Evolutionary conservation across 2,113 vertebrate species (phyloP), one percentile per base, ranked within the genome.

Genomic region (Crotalus horridus): DNA sequence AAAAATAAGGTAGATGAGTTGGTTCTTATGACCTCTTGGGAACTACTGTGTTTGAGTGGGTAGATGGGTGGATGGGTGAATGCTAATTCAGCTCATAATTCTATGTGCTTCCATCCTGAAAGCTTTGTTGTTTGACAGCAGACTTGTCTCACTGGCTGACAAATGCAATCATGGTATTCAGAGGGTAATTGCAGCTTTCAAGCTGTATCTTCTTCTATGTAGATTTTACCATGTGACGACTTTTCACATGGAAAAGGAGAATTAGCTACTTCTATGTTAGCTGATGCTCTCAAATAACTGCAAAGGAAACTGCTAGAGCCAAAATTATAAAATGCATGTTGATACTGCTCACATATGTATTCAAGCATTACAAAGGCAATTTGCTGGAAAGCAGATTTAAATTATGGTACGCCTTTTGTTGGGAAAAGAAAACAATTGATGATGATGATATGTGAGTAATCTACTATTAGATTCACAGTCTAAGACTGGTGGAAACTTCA

Each of bases 21-120:
- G 5, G 26, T 90, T 95, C n/a, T 90, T 92, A 48, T 54, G 21
- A 92, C 88, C 74, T 90, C 1, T 24, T 92, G 88, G 85, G 54
- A 91, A 9, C 33, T 93, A 51, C 48, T 43, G 10, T 2, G 0
- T 96, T 93, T 87, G 61, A 93, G 92, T 10, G n/a, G 43, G 88
- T 81, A 43, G 33, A 7, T 81, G 33, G 33, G 74, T 81, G 33
- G 3, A 15, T 55, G 7, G 29, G 26, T 88, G 46, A 4, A 93
- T 61, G 92, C 4, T 15, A 91, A 11, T 91, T 95, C 91, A 89
- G 1, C 54, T 48, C 51, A 4, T 21, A 94, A 89, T 5, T 24
- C n/a, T 86, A 6, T 55, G 56, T 24, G 87, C 89, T 87, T 58
- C 88, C 90, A 85, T 20, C 46, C 21, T 23, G 8, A 26, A 26